Conservation (phyloP, 1,140 invertebrate genomes). For the Sinella curviseta region DNA sequence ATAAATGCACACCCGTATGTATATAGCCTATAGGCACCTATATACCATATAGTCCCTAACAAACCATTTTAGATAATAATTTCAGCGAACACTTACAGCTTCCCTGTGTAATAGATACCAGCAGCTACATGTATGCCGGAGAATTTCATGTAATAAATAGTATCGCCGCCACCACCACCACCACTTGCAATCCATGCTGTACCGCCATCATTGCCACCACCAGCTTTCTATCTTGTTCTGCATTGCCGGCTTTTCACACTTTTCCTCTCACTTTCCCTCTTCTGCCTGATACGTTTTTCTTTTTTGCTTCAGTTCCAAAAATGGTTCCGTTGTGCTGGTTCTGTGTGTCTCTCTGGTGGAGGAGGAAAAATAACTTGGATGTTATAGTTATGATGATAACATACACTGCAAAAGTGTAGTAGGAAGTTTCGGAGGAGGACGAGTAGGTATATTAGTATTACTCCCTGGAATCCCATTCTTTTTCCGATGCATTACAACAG, state of each 20-base stretch:
- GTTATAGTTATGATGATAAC: neutral
- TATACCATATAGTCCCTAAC: too few species aligned
- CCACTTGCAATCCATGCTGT: too few species aligned
- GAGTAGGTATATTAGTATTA: constrained; percentile 3
- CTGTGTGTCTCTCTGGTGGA: neutral
- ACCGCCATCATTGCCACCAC: too few species aligned
- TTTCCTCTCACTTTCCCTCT: neutral
- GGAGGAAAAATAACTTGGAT: neutral
- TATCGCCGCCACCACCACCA: too few species aligned
- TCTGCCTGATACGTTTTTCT: neutral
- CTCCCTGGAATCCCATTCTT: constrained; percentile 10
- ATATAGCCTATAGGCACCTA: too few species aligned
- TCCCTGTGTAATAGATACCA: too few species aligned
- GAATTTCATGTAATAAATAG: too few species aligned
- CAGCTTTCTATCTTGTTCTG: too few species aligned
- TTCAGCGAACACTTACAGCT: too few species aligned
- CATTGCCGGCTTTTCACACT: neutral
- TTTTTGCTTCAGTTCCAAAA: neutral
- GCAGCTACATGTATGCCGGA: too few species aligned
- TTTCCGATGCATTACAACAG: constrained; percentile 11
- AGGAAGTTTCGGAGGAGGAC: neutral
- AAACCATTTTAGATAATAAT: too few species aligned
- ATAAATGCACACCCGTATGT: too few species aligned
- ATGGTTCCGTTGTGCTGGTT: neutral
- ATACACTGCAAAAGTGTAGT: neutral